Evolutionary conservation across 1,140 invertebrate genomes (phyloP).

Genomic region (Drosophila sturtevanti): DNA sequence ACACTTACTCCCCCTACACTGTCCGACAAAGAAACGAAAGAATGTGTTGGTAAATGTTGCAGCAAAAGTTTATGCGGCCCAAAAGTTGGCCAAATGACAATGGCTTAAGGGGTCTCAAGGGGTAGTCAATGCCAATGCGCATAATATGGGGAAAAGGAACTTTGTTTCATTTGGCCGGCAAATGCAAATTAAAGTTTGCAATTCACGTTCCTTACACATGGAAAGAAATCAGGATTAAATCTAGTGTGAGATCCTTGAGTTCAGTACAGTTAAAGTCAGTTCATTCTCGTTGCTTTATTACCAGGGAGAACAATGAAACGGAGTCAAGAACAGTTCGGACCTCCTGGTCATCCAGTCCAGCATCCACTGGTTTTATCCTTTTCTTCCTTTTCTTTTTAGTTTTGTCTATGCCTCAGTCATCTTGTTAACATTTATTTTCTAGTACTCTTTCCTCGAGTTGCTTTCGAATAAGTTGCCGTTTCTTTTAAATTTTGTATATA

Average conservation of each 20-base stretch:
- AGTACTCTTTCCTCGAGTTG: slow-evolving; percentile 34
- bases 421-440: slow-evolving; percentile 78
- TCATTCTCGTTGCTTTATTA: slow-evolving; percentile 24
- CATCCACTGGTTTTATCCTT: neutral
- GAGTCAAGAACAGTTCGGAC: slow-evolving; percentile 7
- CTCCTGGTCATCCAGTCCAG: neutral
- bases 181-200: slow-evolving; percentile 47
- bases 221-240: slow-evolving; percentile 3
- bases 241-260: slow-evolving; percentile 4
- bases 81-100: slow-evolving; percentile 75
- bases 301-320: slow-evolving; percentile 35
- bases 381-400: neutral
- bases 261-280: slow-evolving; percentile 27
- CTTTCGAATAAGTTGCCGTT: slow-evolving; percentile 58
- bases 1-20: too few species aligned
- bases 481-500: slow-evolving; percentile 38
- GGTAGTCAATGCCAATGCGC: slow-evolving; percentile 43
- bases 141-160: slow-evolving; percentile 47
- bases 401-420: slow-evolving; percentile 38
- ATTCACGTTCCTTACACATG: slow-evolving; percentile 21
- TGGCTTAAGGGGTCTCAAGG: slow-evolving; percentile 21
- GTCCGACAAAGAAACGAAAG: slow-evolving; percentile 54
- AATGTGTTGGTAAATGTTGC: slow-evolving; percentile 74
- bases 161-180: slow-evolving; percentile 53
- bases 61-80: slow-evolving; percentile 77